Percentiles rank a stretch among this genome's conserved stretches.
These are phyloP conservation scores for Hyppa rectilinea DNA, from an alignment of 2,888 invertebrate species.

Conservation along the genomic window DNA sequence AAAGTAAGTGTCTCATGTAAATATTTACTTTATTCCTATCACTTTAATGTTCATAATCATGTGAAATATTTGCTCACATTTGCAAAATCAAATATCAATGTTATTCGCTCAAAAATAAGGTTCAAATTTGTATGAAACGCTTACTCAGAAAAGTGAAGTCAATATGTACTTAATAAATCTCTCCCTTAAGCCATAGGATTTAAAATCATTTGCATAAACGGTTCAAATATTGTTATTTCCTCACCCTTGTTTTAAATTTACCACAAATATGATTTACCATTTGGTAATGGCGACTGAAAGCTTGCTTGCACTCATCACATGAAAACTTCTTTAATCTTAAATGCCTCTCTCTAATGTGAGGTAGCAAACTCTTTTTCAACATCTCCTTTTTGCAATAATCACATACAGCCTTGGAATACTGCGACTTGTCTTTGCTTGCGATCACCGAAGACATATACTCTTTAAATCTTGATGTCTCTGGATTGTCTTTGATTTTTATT, in stretches of 20 bases:
- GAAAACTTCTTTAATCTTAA: conserved; percentile 76
- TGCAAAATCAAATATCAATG: background rate
- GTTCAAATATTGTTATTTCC: conserved; percentile 18
- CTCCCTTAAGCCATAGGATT: background rate
- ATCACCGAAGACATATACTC: conserved; percentile 71
- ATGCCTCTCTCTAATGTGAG: conserved; percentile 81
- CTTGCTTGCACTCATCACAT: conserved; percentile 72
- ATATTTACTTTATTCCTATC: background rate
- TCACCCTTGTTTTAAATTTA: conserved; percentile 54
- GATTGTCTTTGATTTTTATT: conserved; percentile 14
- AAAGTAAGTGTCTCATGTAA: background rate
- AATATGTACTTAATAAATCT: background rate
- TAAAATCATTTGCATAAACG: background rate
- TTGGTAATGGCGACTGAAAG: conserved; percentile 78
- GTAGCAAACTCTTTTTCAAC: conserved; percentile 81
- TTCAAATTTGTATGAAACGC: background rate
- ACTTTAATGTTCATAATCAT: background rate
- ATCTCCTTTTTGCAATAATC: conserved; percentile 84
- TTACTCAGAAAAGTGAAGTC: background rate
- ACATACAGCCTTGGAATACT: conserved; percentile 79
- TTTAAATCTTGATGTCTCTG: conserved; percentile 54
- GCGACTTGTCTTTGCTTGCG: conserved; percentile 70
- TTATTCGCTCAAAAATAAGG: background rate
- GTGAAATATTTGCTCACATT: background rate
- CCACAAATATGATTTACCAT: conserved; percentile 77